Percentiles rank a stretch among this genome's conserved stretches.
Evolutionary conservation across 2,113 vertebrate species (phyloP).

Genomic region (pig (Sus scrofa)): T2T-Sscrofa CM000819.6:16821501-16822000

Average conservation of each 20-base stretch:
- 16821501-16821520: no score
- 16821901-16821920: conserved; percentile 29
- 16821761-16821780: neutral
- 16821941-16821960: neutral
- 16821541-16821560: no score
- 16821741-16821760: neutral
- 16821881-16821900: conserved; percentile 17
- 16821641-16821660: no score
- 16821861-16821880: neutral
- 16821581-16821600: no score
- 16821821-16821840: neutral
- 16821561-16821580: no score
- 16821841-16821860: neutral
- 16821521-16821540: no score
- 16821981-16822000: neutral
- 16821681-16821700: neutral
- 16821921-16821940: conserved; percentile 4
- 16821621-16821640: no score
- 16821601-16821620: no score
- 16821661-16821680: neutral
- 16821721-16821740: neutral
- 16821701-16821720: neutral
- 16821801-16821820: neutral
- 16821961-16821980: neutral
- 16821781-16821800: neutral